Base-by-base conservation (phyloP, 2,113 vertebrate genomes). In the Talpa occidentalis region DNA sequence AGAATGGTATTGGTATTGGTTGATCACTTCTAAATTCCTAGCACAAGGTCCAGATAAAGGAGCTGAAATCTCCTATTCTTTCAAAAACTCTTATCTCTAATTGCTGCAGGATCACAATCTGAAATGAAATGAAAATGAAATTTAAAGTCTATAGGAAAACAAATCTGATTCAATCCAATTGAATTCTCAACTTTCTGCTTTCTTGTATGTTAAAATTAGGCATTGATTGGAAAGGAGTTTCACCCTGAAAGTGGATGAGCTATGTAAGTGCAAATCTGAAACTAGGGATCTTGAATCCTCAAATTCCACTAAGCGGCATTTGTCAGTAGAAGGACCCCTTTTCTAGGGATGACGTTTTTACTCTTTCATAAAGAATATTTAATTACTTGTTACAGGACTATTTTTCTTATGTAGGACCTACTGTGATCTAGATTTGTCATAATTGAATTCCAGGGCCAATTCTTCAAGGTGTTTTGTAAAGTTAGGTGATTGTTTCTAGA, bases 21-120 rank as follows among this genome's bases (percentile, higher is more conserved):
- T 92, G 14, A n/a, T 79, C 72, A 86, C 1, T 77, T 66, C 37
- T 90, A 64, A 90, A 82, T 84, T 92, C 24, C 64, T 28, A 94
- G 54, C 37, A 73, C 8, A n/a, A 82, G 14, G 10, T 64, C 35
- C 26, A 79, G 49, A 9, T 52, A 73, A 88, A 79, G 59, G 24
- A 60, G 14, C 35, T 90, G 52, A 70, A 47, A 67, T 21, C 9
- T 73, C 28, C 47, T 67, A 12, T 37, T 35, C 26, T 40, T 37
- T 82, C 40, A 70, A 70, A 44, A 19, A n/a, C 10, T 32, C 22
- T 77, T 72, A 67, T 44, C 30, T 80, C 21, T 69, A 28, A 24
- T 17, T 79, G 42, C 52, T 89, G 2, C 12, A 69, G 16, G 42
- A 12, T n/a, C 59, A 92, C 74, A 47, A 42, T 79, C 52, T 54